These are phyloP conservation scores for Cyclophora punctaria DNA, from an alignment of 2,888 invertebrate genomes.

Conservation along the genomic window DNA sequence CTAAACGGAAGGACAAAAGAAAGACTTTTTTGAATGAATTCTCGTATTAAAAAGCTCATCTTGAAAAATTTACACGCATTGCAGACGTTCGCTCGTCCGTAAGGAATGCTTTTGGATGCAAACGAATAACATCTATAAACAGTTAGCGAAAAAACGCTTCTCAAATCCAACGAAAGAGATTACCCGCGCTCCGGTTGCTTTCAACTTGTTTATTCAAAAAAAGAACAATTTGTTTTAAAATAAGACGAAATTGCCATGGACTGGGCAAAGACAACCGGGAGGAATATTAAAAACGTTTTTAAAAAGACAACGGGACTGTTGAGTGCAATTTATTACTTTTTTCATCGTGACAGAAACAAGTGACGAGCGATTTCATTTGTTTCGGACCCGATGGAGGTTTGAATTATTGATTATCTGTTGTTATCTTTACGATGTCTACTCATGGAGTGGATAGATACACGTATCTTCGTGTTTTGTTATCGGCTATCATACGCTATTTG, in stretches of 20 bases:
- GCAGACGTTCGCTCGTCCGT: conserved; percentile 49
- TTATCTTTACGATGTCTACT: background rate
- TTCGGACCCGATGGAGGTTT: no score
- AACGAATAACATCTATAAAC: conserved; percentile 47
- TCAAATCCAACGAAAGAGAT: conserved; percentile 71
- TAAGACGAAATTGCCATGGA: conserved; percentile 62
- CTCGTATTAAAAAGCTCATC: conserved; percentile 41
- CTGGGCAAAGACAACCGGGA: conserved; percentile 50
- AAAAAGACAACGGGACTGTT: conserved; percentile 52
- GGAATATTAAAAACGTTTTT: conserved; percentile 72
- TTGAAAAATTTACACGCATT: conserved; percentile 65
- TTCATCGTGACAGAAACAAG: conserved; percentile 55
- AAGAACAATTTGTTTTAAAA: conserved; percentile 67
- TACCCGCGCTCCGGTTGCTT: conserved; percentile 69
- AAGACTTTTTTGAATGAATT: conserved; percentile 38
- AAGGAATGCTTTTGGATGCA: conserved; percentile 37
- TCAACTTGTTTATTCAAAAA: conserved; percentile 71
- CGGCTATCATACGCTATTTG: no score
- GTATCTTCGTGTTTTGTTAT: no score
- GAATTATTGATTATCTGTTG: background rate
- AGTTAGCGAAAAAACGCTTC: conserved; percentile 60
- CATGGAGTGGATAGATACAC: no score
- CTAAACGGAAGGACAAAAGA: conserved; percentile 15
- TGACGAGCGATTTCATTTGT: no score
- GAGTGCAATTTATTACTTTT: conserved; percentile 57